Percentiles rank a stretch among this genome's conserved stretches.
phyloP scores from a whole-genome alignment of 2,888 invertebrate genomes.

The Lithosia quadra region DNA sequence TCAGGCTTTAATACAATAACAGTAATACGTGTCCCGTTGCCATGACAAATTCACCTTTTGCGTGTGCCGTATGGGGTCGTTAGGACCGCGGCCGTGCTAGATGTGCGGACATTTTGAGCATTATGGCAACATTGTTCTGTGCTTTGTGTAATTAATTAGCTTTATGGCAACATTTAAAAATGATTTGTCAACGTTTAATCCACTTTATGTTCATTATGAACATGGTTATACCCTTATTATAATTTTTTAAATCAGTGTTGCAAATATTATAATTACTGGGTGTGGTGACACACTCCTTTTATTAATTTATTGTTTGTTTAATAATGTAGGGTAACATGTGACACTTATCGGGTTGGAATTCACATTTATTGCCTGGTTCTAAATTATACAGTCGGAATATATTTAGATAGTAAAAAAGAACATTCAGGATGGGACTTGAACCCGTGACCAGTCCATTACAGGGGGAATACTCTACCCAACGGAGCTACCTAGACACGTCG shows the following conservation, averaged over 20 bases:
- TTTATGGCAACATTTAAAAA: constrained; percentile 21
- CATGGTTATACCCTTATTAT: constrained; percentile 1
- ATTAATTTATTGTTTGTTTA: background rate
- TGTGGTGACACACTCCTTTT: background rate
- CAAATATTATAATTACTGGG: background rate
- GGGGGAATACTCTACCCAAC: too few species aligned
- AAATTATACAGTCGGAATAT: too few species aligned
- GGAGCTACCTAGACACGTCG: too few species aligned
- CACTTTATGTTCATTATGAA: constrained; percentile 1
- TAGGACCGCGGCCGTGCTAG: background rate
- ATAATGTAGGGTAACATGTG: background rate
- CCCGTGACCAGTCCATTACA: too few species aligned
- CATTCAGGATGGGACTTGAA: too few species aligned
- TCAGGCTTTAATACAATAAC: constrained; percentile 17
- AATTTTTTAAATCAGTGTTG: background rate
- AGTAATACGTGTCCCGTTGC: constrained; percentile 16
- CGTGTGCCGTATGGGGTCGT: constrained; percentile 29
- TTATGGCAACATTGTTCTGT: constrained; percentile 11
- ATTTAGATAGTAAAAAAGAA: too few species aligned
- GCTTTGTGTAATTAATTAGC: constrained; percentile 18
- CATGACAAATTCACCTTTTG: constrained; percentile 35
- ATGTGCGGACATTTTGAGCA: constrained; percentile 12
- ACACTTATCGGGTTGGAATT: background rate
- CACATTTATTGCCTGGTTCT: too few species aligned
- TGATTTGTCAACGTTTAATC: constrained; percentile 21